phyloP scores from a whole-genome alignment of 2,797 vertebrate genomes.

The Etheostoma perlongum region DNA sequence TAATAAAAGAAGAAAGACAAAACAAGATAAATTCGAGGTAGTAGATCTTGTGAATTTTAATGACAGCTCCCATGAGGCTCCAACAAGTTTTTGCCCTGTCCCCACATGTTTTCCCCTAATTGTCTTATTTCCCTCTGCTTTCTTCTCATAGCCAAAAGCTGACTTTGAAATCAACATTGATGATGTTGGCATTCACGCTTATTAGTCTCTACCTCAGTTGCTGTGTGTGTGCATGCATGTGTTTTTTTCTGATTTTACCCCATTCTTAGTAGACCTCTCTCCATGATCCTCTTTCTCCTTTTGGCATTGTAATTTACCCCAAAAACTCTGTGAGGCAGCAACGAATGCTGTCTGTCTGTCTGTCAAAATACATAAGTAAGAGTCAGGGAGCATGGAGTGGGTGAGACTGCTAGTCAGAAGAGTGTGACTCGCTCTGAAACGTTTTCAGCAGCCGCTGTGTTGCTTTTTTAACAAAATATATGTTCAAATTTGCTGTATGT shows the following conservation, averaged over 20 bases:
- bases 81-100: constrained; percentile 19
- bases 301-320: constrained; percentile 58
- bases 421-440: no score
- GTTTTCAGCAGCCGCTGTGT: no score
- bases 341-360: constrained; percentile 37
- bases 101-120: not conserved
- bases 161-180: constrained; percentile 42
- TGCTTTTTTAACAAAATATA: no score
- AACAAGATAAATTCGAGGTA: constrained; percentile 30
- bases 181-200: constrained; percentile 52
- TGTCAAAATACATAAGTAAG: not conserved
- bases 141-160: constrained; percentile 41
- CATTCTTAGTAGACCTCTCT: constrained; percentile 28
- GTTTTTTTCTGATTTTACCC: constrained; percentile 24
- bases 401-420: no score
- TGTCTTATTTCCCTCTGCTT: constrained; percentile 31
- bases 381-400: no score
- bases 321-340: constrained; percentile 64
- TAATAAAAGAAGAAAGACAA: constrained; percentile 28
- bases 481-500: no score
- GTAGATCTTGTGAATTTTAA: constrained; percentile 42
- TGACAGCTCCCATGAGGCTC: constrained; percentile 29
- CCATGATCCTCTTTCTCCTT: constrained; percentile 36
- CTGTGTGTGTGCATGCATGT: constrained; percentile 1
- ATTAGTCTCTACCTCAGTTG: constrained; percentile 32